Conservation (phyloP, 1,140 invertebrate genomes). For the Heliconius nattereri region DNA sequence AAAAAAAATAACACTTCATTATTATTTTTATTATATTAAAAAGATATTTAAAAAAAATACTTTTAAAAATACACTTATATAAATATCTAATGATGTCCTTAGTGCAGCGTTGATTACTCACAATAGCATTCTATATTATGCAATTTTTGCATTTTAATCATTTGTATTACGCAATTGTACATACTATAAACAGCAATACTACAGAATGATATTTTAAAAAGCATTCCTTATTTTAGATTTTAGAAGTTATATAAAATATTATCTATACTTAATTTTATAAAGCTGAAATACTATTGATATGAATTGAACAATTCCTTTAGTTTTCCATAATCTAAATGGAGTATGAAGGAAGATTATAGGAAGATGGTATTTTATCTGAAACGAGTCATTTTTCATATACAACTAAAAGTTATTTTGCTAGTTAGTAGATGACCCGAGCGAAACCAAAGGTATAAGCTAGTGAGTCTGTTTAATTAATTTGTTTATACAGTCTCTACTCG, state of each 20-base stretch:
- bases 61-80: background rate
- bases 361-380: no score
- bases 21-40: background rate
- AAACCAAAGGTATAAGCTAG: no score
- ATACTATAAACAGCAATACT: background rate
- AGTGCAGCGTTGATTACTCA: background rate
- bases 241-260: background rate
- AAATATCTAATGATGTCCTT: background rate
- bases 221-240: no score
- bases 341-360: no score
- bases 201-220: background rate
- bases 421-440: no score
- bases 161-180: conserved; percentile 2
- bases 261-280: background rate
- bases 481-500: background rate
- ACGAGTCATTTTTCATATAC: no score
- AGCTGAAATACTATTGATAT: background rate
- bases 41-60: background rate
- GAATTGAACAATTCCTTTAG: no score
- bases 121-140: background rate
- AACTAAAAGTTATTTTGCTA: no score
- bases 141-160: conserved; percentile 13
- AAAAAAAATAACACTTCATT: no score
- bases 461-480: background rate
- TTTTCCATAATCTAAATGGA: no score